Base-by-base conservation (phyloP, 2,113 vertebrate genomes). In the Panthera leo region DNA sequence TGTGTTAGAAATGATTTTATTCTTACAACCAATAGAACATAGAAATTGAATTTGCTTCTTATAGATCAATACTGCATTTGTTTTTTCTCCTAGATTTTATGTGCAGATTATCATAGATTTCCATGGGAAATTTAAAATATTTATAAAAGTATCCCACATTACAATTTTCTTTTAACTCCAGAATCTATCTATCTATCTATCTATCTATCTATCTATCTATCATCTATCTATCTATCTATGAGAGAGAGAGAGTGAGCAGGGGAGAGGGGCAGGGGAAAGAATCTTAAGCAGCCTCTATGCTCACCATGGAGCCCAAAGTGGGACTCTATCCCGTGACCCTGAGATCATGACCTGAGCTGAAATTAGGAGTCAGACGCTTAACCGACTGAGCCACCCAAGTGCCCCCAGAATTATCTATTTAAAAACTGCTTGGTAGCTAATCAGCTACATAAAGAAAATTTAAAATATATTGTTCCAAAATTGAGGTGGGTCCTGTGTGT, bases 1-100 rank as follows among this genome's bases (percentile, higher is more conserved):
- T 80, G 45, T 67, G 94, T 91, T 87, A 87, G 58, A 91, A 91
- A 70, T 89, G 75, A 63, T 93, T 95, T 95, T 96, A 19, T 45
- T 75, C 13, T 89, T 63, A 39, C 5, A 88, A 53, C 55, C 39
- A 93, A 4, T 55, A 94, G 58, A 84, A 82, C 6, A 67, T n/a
- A 58, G 6, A 82, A 65, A 91, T 84, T 87, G 14, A 87, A 67
- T 83, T 94, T 82, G 0, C 29, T 95, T 79, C 94, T 58, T 71
- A 42, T 27, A 75, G 11, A 39, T 73, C 58, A 61, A 23, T 67
- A 25, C 36, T 94, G 19, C n/a, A 83, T 95, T 97, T 21, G 4
- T 85, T 88, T 94, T 58, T 42, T n/a, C 9, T 11, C 18, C 27
- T 58, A 45, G 19, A 39, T 94, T 90, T 95, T 73, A 61, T 82